Evolutionary conservation across 2,797 vertebrate genomes (phyloP).

Genomic region (Coreius guichenoti): DNA sequence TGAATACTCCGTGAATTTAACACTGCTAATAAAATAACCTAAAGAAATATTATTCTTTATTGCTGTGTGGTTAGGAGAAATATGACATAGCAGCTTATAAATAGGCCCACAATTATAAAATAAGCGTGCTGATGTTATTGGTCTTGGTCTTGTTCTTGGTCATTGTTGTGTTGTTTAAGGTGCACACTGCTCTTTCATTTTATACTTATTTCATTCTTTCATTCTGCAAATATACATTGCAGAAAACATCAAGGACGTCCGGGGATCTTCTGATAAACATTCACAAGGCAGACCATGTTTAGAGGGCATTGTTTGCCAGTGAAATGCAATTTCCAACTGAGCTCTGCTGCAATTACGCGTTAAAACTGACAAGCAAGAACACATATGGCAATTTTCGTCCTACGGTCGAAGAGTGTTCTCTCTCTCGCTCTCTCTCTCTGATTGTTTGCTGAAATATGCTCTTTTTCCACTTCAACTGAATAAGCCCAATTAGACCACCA

Average conservation of each 20-base stretch:
- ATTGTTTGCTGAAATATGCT: conserved; percentile 55
- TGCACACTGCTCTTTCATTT: neutral
- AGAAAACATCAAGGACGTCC: conserved; percentile 41
- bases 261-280: conserved; percentile 47
- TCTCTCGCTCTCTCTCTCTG: conserved; percentile 49
- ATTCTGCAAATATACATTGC: conserved; percentile 18
- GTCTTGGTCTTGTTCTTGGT: neutral
- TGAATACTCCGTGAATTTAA: neutral
- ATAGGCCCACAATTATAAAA: neutral
- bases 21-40: neutral
- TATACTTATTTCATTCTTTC: conserved; percentile 23
- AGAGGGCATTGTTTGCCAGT: conserved; percentile 56
- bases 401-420: conserved; percentile 47
- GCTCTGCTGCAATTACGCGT: conserved; percentile 59
- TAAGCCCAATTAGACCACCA: conserved; percentile 57
- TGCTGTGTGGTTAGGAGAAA: neutral
- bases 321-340: conserved; percentile 57
- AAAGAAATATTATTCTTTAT: neutral
- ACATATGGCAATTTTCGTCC: conserved; percentile 58
- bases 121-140: neutral
- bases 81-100: neutral
- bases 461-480: conserved; percentile 53
- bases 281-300: conserved; percentile 45
- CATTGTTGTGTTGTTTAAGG: neutral
- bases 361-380: conserved; percentile 60